Evolutionary conservation across 2,888 invertebrate genomes (phyloP), one percentile per base, ranked within the genome.

Genomic region (Trilocha varians): DNA sequence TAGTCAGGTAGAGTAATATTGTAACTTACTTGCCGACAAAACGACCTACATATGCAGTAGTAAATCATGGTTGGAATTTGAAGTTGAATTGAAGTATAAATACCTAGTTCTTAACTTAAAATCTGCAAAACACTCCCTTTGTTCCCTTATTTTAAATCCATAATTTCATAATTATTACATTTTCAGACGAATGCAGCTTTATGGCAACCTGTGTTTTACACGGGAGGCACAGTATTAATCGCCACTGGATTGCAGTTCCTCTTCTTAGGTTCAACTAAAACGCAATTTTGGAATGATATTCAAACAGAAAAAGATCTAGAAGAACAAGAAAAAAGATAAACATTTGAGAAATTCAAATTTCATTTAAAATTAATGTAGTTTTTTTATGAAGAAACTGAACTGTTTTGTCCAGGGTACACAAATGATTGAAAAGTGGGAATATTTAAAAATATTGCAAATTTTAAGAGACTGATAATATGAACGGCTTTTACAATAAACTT

Each of bases 161-260:
- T n/a, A n/a, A n/a, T n/a, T n/a, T n/a, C n/a, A n/a, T n/a, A 9
- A 25, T 25, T 25, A 25, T 25, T 11, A 11, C 6, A 6, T 6
- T 70, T 74, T 33, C 53, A 91, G 90, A 91, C 89, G 45, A 88
- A 89, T n/a, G 66, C 90, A 18, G 71, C 84, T 14, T 87, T 90
- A 54, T 91, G 91, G 91, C 87, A 88, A 40, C 72, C 80, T 16
- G 85, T 91, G 48, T 91, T 91, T 56, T 84, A 87, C 55, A 87
- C 90, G 41, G 91, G 91, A 1, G 88, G 89, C 0, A 63, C 70
- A 1, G 88, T 88, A 3, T 91, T 91, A 47, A 85, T 87, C 3
- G 67, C 87, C 3, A 87, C 88, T 1, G 90, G 90, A 0, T 16
- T 90, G n/a, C 56, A 91, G 13, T 91, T 89, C 60, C 83, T 87